These are phyloP conservation scores for Ifrita kowaldi DNA, from an alignment of 2,113 vertebrate species.

Conservation along the genomic window DNA sequence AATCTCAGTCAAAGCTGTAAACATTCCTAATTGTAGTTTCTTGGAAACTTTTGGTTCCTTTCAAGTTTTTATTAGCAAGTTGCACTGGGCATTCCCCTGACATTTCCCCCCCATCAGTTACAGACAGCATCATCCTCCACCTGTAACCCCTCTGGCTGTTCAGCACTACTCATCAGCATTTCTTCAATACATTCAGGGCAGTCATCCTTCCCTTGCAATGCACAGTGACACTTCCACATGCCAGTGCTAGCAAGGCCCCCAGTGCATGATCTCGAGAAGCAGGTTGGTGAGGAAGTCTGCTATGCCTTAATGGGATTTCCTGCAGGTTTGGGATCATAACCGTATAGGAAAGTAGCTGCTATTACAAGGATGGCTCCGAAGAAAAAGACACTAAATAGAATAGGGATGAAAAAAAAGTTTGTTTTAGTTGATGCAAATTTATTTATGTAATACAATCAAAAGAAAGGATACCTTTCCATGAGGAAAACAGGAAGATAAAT, in stretches of 20 bases:
- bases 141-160: neutral
- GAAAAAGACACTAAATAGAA: constrained; percentile 86
- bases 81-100: constrained; percentile 29
- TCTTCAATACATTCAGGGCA: constrained; percentile 16
- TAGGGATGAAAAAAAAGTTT: neutral
- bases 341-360: constrained; percentile 91
- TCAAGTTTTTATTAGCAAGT: constrained; percentile 66
- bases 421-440: neutral
- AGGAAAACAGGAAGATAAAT: neutral
- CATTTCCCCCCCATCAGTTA: neutral
- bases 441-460: neutral
- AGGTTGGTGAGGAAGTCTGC: constrained; percentile 3
- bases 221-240: neutral
- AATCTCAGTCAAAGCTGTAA: constrained; percentile 60
- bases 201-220: constrained; percentile 37
- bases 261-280: constrained; percentile 35
- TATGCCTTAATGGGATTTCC: constrained; percentile 89
- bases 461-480: neutral
- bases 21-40: constrained; percentile 46
- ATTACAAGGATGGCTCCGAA: constrained; percentile 91
- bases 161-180: neutral
- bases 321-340: constrained; percentile 87
- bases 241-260: constrained; percentile 26
- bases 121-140: neutral
- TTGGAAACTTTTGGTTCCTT: constrained; percentile 56